Evolutionary conservation across 2,888 invertebrate species (phyloP).

Genomic region (Trichopoda pennipes): DNA sequence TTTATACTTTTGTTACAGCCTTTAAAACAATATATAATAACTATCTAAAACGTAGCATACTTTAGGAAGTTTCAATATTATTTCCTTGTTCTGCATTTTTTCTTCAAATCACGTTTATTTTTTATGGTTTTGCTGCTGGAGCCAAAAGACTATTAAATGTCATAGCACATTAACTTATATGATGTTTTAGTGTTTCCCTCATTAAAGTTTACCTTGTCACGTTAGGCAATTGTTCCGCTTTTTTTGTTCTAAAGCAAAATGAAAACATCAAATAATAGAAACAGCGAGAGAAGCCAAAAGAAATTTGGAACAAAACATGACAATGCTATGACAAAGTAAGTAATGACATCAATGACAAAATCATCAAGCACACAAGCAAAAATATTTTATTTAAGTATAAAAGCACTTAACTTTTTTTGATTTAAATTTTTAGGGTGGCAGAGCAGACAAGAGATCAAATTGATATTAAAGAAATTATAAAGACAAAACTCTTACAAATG

Average conservation of each 20-base stretch:
- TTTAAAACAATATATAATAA: background rate
- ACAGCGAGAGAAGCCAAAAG: constrained; percentile 62
- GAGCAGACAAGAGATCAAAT: constrained; percentile 12
- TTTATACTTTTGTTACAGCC: background rate
- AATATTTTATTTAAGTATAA: constrained; percentile 10
- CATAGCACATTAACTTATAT: constrained; percentile 65
- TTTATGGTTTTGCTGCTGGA: constrained; percentile 45
- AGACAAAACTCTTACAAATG: background rate
- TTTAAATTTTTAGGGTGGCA: background rate
- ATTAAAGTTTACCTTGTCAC: constrained; percentile 57
- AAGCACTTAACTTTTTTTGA: background rate
- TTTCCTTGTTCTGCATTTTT: constrained; percentile 26
- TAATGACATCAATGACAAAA: constrained; percentile 48
- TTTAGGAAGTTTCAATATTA: background rate
- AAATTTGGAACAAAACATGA: constrained; percentile 53
- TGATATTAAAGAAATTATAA: constrained; percentile 36
- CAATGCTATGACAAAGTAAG: constrained; percentile 44
- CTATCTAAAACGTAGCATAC: constrained; percentile 5
- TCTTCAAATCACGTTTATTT: constrained; percentile 54
- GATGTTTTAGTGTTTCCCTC: constrained; percentile 37
- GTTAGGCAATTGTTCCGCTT: constrained; percentile 63
- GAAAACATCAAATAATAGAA: constrained; percentile 31
- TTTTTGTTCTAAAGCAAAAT: constrained; percentile 17
- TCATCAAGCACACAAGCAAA: constrained; percentile 8
- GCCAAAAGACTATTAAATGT: constrained; percentile 62